Conservation (phyloP, 2,888 invertebrate genomes). For the Ochropleura leucogaster region DNA sequence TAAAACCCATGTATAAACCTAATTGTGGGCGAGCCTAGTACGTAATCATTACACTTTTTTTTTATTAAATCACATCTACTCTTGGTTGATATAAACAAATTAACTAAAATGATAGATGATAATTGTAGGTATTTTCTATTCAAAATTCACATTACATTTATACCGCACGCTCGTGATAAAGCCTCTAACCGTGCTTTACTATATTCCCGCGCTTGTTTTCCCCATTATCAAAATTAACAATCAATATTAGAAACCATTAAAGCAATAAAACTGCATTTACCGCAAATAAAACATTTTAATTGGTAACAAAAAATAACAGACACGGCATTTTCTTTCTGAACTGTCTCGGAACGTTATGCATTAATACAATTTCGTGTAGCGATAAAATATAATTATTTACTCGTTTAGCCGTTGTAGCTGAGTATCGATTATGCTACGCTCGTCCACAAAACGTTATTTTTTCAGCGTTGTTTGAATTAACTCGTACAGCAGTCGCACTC, state of each 20-base stretch:
- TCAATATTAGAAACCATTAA: constrained; percentile 5
- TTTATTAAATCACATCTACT: too few relatives aligned
- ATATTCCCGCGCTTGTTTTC: background rate
- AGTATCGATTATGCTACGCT: background rate
- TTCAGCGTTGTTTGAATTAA: background rate
- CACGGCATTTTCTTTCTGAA: constrained; percentile 4
- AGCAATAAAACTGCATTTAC: constrained; percentile 33
- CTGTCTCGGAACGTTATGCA: constrained; percentile 4
- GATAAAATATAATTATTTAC: constrained; percentile 18
- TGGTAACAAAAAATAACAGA: constrained; percentile 45
- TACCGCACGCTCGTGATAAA: background rate
- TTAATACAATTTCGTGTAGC: constrained; percentile 13
- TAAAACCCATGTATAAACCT: too few relatives aligned
- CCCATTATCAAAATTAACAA: background rate
- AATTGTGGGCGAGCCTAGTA: too few relatives aligned
- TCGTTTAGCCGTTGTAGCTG: background rate
- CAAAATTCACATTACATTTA: too few relatives aligned
- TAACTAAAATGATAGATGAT: too few relatives aligned
- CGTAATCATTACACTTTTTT: too few relatives aligned
- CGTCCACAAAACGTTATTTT: background rate
- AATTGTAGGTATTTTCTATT: too few relatives aligned
- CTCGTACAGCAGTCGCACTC: background rate
- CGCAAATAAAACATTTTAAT: constrained; percentile 47
- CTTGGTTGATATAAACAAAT: too few relatives aligned
- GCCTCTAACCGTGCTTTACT: background rate